A percentile compares a stretch with the other conserved stretches of the same genome.
phyloP scores from a whole-genome alignment of 1,140 invertebrate species.

The Medauroidea extradentata region DNA sequence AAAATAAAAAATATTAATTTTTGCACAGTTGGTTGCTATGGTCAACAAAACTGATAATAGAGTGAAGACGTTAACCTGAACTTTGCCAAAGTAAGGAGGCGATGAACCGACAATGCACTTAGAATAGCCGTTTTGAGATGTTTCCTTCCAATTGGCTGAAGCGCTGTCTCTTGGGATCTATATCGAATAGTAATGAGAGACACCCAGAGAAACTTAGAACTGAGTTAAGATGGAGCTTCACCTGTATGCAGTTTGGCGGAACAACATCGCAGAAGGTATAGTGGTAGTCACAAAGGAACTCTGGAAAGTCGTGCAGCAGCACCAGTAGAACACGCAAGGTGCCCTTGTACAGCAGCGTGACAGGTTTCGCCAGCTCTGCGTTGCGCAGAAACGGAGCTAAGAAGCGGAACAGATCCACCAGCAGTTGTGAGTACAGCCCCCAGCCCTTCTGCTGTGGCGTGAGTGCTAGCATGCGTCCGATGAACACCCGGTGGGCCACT shows the following conservation, averaged over 20 bases:
- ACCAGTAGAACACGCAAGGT: constrained; percentile 94
- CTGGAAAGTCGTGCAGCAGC: constrained; percentile 96
- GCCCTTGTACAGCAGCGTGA: constrained; percentile 92
- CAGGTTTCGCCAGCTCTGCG: constrained; percentile 89
- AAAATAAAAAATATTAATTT: too few species aligned
- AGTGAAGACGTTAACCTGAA: too few species aligned
- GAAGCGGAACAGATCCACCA: constrained; percentile 96
- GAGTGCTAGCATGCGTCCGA: constrained; percentile 87
- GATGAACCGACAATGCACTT: too few species aligned
- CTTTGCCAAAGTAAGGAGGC: too few species aligned
- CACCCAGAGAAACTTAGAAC: neutral
- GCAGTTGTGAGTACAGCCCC: constrained; percentile 84
- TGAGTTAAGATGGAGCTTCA: neutral
- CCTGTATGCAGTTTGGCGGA: constrained; percentile 96
- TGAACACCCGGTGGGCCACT: constrained; percentile 93
- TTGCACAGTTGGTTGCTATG: too few species aligned
- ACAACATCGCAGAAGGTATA: constrained; percentile 99
- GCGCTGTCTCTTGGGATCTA: too few species aligned
- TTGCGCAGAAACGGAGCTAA: constrained; percentile 94
- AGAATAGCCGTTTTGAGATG: too few species aligned
- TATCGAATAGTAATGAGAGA: too few species aligned
- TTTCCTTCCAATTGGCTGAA: too few species aligned
- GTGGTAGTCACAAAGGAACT: constrained; percentile 98
- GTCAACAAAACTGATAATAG: too few species aligned
- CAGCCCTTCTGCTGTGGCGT: constrained; percentile 74